Percentiles rank a stretch among this genome's conserved stretches.
Evolutionary conservation across 1,140 invertebrate species (phyloP).

Genomic region (Druon quercuslanigerum): DNA sequence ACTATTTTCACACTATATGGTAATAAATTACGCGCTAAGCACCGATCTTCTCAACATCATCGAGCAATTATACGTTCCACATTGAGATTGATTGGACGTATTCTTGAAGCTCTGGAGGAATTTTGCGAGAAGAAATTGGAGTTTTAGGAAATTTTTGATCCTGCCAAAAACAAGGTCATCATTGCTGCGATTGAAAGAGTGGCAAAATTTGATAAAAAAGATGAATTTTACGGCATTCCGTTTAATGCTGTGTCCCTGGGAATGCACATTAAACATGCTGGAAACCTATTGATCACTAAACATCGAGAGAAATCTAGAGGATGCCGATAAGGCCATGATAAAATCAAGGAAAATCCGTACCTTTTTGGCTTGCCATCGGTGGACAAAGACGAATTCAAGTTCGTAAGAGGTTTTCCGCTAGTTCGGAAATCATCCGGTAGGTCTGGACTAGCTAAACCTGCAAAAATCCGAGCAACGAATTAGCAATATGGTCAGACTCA

Average conservation of each 20-base stretch:
- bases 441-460: too few relatives aligned
- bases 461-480: too few relatives aligned
- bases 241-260: not conserved
- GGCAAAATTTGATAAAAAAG: not conserved
- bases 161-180: too few relatives aligned
- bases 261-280: not conserved
- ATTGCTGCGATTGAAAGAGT: not conserved
- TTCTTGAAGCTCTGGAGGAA: not conserved
- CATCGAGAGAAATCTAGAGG: not conserved
- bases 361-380: not conserved
- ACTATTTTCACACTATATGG: not conserved
- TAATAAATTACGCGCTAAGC: not conserved
- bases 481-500: too few relatives aligned
- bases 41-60: not conserved
- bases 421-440: too few relatives aligned
- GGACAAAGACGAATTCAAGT: not conserved
- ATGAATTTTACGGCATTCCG: not conserved
- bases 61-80: not conserved
- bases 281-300: not conserved
- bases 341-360: not conserved
- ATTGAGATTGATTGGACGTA: not conserved
- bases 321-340: not conserved
- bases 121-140: not conserved
- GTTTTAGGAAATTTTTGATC: not conserved
- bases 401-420: not conserved